Base-by-base conservation (phyloP, 2,113 vertebrate genomes). In the Gambusia holbrooki region DNA sequence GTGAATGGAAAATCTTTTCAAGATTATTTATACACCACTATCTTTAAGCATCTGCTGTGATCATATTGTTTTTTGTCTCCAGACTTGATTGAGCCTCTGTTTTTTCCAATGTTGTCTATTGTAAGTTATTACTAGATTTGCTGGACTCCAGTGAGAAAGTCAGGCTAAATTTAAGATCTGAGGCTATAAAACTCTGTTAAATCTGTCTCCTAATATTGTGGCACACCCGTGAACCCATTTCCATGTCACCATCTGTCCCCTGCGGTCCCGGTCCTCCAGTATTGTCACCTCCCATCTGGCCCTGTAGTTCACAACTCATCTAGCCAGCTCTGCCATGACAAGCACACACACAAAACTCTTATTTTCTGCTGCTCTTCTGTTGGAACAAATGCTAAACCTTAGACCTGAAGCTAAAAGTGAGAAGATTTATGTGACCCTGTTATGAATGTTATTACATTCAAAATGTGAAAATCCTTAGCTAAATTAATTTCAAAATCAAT, bases 231-330 rank as follows among this genome's bases (percentile, higher is more conserved):
- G 68, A 67, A 42, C 32, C 74, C 32, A 71, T 4, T 45, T 42
- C 14, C 42, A 37, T 35, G 7, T 76, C 54, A 70, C 15, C 54
- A n/a, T 72, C n/a, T 58, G 45, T 82, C 81, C 70, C 81, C 81
- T 27, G 69, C 64, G 83, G 71, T 73, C 54, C 25, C 69, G 19
- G 69, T 76, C 84, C 73, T 73, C 28, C 73, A 64, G 51, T 60
- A 58, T n/a, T 15, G 15, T 80, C 82, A 86, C 77, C 84, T 82
- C 65, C 81, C 85, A 89, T 86, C 85, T 87, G 89, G 66, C 62
- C 17, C 69, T 71, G 73, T 11, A 19, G 76, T 74, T 81, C 77
- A 79, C 48, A 70, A 81, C 73, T 84, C 82, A 86, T 78, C 75
- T 81, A 77, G 69, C 33, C 42, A 25, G 51, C 79, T 69, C 69